Percentiles rank a stretch among this genome's conserved stretches.
phyloP scores from a whole-genome alignment of 2,888 invertebrate genomes.

The Gastrophysa polygoni region DNA sequence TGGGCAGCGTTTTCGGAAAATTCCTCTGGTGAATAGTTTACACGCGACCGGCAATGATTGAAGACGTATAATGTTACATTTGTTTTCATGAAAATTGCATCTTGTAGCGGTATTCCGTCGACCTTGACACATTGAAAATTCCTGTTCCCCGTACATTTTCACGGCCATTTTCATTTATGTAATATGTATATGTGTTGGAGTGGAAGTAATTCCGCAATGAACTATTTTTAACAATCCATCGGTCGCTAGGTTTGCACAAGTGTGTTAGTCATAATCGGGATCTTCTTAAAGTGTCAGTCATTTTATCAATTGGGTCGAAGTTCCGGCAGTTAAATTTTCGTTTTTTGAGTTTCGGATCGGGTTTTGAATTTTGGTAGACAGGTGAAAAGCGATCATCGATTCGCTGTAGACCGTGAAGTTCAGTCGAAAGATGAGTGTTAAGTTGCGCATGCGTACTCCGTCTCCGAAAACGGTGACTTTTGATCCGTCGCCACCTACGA shows the following conservation, averaged over 20 bases:
- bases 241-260: constrained; percentile 46
- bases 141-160: not conserved
- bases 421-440: constrained; percentile 58
- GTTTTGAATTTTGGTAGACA: not conserved
- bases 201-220: constrained; percentile 48
- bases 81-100: too few species aligned
- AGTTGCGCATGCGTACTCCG: constrained; percentile 69
- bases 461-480: constrained; percentile 71
- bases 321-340: not conserved
- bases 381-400: constrained; percentile 9
- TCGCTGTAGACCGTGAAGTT: constrained; percentile 3
- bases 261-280: constrained; percentile 54
- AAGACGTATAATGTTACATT: too few species aligned
- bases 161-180: constrained; percentile 22
- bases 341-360: not conserved
- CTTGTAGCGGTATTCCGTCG: too few species aligned
- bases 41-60: not conserved
- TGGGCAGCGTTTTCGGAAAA: constrained; percentile 19
- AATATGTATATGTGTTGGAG: constrained; percentile 47
- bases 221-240: constrained; percentile 52
- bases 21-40: not conserved
- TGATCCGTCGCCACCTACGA: constrained; percentile 66
- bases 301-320: constrained; percentile 10
- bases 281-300: constrained; percentile 43
- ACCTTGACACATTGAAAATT: not conserved